Evolutionary conservation across 2,113 vertebrate species (phyloP).

Genomic region (Corydoras sp.): DNA sequence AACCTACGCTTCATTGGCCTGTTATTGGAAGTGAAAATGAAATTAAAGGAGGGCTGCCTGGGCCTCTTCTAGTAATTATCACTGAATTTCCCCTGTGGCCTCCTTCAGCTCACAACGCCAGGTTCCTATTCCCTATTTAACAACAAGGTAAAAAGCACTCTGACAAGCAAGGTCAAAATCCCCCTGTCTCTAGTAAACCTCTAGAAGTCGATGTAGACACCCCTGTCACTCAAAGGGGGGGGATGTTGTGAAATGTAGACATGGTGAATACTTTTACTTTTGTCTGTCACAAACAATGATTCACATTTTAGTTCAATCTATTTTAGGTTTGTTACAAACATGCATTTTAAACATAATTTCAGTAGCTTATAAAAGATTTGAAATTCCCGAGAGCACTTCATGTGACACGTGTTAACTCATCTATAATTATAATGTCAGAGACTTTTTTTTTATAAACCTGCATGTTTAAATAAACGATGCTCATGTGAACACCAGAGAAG

Average conservation of each 20-base stretch:
- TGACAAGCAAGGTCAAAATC: conserved; percentile 43
- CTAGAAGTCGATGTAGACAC: conserved; percentile 13
- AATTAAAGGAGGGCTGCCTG: conserved; percentile 49
- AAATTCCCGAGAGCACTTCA: too few relatives aligned
- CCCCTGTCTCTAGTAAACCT: conserved; percentile 29
- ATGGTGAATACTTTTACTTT: conserved; percentile 7
- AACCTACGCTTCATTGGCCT: conserved; percentile 39
- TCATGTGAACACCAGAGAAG: too few relatives aligned
- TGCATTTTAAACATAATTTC: too few relatives aligned
- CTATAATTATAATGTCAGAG: too few relatives aligned
- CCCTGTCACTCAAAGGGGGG: conserved; percentile 13
- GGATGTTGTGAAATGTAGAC: conserved; percentile 14
- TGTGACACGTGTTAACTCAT: too few relatives aligned
- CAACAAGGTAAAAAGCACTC: conserved; percentile 30
- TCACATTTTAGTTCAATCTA: background rate
- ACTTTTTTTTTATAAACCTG: too few relatives aligned
- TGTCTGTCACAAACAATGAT: conserved; percentile 15
- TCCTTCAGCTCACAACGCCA: conserved; percentile 36
- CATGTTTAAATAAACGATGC: too few relatives aligned
- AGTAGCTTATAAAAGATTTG: too few relatives aligned
- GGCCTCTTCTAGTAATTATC: conserved; percentile 51
- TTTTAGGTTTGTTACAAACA: too few relatives aligned
- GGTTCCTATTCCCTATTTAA: conserved; percentile 31
- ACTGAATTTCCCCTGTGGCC: conserved; percentile 47
- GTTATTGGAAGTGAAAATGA: conserved; percentile 50